These are phyloP conservation scores for Timandra comae DNA, from an alignment of 2,888 invertebrate genomes.

Conservation along the genomic window DNA sequence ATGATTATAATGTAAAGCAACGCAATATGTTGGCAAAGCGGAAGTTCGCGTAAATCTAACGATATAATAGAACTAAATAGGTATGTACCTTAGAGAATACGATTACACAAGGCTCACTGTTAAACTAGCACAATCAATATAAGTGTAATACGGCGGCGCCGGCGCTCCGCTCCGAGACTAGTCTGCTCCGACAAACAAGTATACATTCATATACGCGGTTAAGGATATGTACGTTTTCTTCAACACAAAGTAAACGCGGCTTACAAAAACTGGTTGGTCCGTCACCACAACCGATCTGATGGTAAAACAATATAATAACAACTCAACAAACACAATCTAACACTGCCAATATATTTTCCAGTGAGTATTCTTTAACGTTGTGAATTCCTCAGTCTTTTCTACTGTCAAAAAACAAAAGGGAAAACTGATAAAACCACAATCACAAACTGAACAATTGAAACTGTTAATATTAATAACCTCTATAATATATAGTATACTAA, in stretches of 20 bases:
- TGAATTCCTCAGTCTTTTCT: conserved; percentile 72
- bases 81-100: conserved; percentile 73
- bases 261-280: conserved; percentile 58
- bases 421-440: conserved; percentile 40
- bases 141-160: conserved; percentile 38
- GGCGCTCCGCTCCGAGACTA: conserved; percentile 43
- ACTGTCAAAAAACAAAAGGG: conserved; percentile 50
- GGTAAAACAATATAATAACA: conserved; percentile 36
- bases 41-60: conserved; percentile 74
- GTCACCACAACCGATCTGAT: conserved; percentile 59
- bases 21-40: conserved; percentile 76
- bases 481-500: conserved; percentile 62
- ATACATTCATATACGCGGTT: conserved; percentile 56
- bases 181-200: conserved; percentile 44
- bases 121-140: conserved; percentile 52
- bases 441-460: conserved; percentile 38
- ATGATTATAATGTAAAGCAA: conserved; percentile 75
- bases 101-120: conserved; percentile 73
- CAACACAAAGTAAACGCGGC: conserved; percentile 35
- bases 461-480: conserved; percentile 55
- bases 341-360: conserved; percentile 46
- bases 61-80: conserved; percentile 74
- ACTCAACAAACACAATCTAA: conserved; percentile 46
- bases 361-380: conserved; percentile 69
- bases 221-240: conserved; percentile 73